Evolutionary conservation across 2,888 invertebrate genomes (phyloP).

Genomic region (Argyresthia goedartella): DNA sequence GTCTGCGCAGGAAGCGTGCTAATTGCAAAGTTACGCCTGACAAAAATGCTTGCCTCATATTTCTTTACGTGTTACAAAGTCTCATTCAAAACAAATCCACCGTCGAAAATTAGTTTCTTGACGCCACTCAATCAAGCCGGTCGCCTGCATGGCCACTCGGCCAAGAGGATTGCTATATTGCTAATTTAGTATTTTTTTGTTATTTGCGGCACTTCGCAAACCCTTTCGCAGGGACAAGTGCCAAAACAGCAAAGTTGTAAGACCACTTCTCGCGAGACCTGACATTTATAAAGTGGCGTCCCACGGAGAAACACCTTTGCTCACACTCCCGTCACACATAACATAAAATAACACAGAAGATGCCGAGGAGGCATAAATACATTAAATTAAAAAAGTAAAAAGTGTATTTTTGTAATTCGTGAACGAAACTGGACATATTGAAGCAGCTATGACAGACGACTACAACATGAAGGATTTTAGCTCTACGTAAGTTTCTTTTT

Average conservation of each 20-base stretch:
- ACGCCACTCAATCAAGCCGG: not conserved
- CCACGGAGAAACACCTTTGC: conserved; percentile 27
- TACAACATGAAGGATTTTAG: conserved; percentile 64
- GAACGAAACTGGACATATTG: conserved; percentile 18
- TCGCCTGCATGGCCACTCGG: not conserved
- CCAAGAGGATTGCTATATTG: not conserved
- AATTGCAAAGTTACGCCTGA: too few species aligned
- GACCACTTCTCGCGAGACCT: conserved; percentile 3
- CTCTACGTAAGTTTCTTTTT: conserved; percentile 48
- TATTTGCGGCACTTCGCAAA: not conserved
- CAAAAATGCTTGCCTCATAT: too few species aligned
- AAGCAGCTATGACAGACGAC: conserved; percentile 38
- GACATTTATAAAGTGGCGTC: conserved; percentile 10
- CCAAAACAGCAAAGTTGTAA: conserved; percentile 3
- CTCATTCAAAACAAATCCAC: not conserved
- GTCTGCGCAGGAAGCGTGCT: too few species aligned
- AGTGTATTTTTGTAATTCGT: not conserved
- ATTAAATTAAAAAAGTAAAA: conserved; percentile 22
- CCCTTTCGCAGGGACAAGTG: not conserved
- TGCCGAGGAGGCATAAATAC: conserved; percentile 30
- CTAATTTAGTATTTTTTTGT: too few species aligned
- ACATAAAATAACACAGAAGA: conserved; percentile 27
- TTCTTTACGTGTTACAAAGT: too few species aligned
- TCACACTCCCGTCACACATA: conserved; percentile 21
- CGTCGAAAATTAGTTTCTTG: not conserved